Conservation (phyloP, 1,140 invertebrate species). For the Grapholita molesta region DNA sequence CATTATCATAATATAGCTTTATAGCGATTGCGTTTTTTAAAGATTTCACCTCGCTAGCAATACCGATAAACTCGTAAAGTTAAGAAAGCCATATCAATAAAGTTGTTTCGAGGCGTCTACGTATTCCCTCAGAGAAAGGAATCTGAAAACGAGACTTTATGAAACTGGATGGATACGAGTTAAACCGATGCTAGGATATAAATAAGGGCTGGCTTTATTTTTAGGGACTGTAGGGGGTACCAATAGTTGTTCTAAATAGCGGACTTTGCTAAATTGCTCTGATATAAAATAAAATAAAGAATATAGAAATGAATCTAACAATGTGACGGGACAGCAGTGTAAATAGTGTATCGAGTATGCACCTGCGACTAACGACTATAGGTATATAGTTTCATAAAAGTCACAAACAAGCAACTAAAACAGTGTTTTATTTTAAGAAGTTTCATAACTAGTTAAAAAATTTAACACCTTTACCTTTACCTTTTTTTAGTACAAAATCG, state of each 20-base stretch:
- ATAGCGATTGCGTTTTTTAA: not conserved
- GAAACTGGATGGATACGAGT: constrained; percentile 31
- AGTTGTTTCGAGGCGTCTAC: constrained; percentile 1
- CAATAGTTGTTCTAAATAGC: not conserved
- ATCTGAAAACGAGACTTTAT: constrained; percentile 33
- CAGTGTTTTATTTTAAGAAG: too few species aligned
- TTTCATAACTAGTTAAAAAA: too few species aligned
- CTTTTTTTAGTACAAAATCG: too few species aligned
- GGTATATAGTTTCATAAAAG: too few species aligned
- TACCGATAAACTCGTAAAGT: constrained; percentile 6
- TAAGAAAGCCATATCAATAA: not conserved
- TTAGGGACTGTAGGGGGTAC: constrained; percentile 21
- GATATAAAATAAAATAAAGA: not conserved
- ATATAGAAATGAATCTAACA: too few species aligned
- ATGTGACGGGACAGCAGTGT: too few species aligned
- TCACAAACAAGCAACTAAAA: too few species aligned
- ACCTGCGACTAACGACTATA: too few species aligned
- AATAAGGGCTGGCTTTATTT: constrained; percentile 47
- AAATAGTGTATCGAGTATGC: too few species aligned
- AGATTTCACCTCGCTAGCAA: not conserved
- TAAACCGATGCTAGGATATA: constrained; percentile 45
- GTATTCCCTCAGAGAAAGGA: not conserved
- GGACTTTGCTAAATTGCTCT: not conserved
- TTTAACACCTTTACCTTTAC: too few species aligned
- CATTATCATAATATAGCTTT: not conserved